Conservation (phyloP, 1,140 invertebrate species). For the Philopotamus ludificatus region DNA sequence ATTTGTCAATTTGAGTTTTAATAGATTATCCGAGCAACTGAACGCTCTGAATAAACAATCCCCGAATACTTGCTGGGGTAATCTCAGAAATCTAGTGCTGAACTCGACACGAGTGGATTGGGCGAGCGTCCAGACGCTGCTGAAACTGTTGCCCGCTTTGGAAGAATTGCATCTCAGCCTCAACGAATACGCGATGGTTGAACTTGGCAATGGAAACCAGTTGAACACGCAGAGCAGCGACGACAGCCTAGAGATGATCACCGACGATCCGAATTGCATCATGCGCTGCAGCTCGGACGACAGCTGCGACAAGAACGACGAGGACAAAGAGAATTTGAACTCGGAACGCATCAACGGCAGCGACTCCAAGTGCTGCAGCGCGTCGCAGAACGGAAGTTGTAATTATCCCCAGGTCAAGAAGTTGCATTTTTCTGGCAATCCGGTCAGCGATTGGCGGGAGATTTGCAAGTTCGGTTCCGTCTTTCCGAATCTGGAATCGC, state of each 20-base stretch:
- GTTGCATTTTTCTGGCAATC: slow-evolving; percentile 82
- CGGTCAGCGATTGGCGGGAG: slow-evolving; percentile 76
- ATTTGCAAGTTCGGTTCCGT: slow-evolving; percentile 77
- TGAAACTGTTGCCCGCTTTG: slow-evolving; percentile 72
- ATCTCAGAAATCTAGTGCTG: slow-evolving; percentile 75
- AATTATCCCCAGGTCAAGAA: slow-evolving; percentile 67
- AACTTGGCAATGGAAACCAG: slow-evolving; percentile 45
- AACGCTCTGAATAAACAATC: slow-evolving; percentile 53
- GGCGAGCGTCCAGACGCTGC: slow-evolving; percentile 74
- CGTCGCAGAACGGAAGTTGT: slow-evolving; percentile 6
- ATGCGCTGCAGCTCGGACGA: slow-evolving; percentile 55
- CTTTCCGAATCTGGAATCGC: slow-evolving; percentile 80
- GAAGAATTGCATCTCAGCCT: slow-evolving; percentile 89
- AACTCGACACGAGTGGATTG: slow-evolving; percentile 85
- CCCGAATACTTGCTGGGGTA: slow-evolving; percentile 58
- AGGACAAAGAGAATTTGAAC: slow-evolving; percentile 40
- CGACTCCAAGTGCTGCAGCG: slow-evolving; percentile 28
- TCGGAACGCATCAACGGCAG: slow-evolving; percentile 19
- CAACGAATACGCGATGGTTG: slow-evolving; percentile 78
- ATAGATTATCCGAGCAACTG: slow-evolving; percentile 70
- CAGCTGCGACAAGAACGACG: slow-evolving; percentile 63
- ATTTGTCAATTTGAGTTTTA: slow-evolving; percentile 90
- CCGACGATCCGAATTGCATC: slow-evolving; percentile 46
- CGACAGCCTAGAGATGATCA: slow-evolving; percentile 15
- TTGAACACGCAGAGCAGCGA: neutral